Evolutionary conservation across 2,113 vertebrate genomes (phyloP), one percentile per base, ranked within the genome.

Genomic region (Semnornis frantzii): DNA sequence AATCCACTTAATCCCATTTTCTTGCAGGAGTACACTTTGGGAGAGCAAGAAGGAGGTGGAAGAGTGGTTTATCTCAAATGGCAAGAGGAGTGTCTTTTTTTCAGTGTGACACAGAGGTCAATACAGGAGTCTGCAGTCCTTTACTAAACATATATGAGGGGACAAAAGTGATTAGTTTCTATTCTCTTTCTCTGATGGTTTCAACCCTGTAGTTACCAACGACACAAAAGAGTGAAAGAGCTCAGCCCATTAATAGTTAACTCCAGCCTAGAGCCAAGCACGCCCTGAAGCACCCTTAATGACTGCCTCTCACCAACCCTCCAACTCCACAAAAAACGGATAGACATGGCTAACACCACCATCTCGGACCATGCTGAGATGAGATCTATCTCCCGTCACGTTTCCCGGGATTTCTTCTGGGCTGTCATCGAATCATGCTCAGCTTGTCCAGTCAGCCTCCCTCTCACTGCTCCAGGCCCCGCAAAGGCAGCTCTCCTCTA

Each of bases 141-240:
- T 93, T 83, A 69, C 82, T 79, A 85, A 92, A 90, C 81, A 79
- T 69, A 55, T 70, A 85, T 59, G 82, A 84, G 62, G 54, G 46
- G 66, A 95, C 94, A 95, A 93, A 96, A 93, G 92, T 70, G 88
- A 97, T 97, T 96, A 96, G 92, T 87, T 94, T 93, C 92, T 95
- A 89, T 95, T 96, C 90, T 96, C 52, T 82, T 95, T 91, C 80
- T 87, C 80, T 75, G 89, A 93, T 90, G 77, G 93, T 76, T 95
- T 92, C 94, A 78, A 85, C 31, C 59, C 52, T 10, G 4, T 72
- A 77, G 57, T 48, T 96, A 75, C 64, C 44, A 84, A 82, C 75
- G 58, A 86, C 96, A 97, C 93, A 97, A 97, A 96, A 77, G 72
- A 86, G 76, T 57, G 77, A 88, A 94, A 96, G 87, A 96, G 82